Conservation (phyloP, 2,113 vertebrate species). For the Barbus barbus region DNA sequence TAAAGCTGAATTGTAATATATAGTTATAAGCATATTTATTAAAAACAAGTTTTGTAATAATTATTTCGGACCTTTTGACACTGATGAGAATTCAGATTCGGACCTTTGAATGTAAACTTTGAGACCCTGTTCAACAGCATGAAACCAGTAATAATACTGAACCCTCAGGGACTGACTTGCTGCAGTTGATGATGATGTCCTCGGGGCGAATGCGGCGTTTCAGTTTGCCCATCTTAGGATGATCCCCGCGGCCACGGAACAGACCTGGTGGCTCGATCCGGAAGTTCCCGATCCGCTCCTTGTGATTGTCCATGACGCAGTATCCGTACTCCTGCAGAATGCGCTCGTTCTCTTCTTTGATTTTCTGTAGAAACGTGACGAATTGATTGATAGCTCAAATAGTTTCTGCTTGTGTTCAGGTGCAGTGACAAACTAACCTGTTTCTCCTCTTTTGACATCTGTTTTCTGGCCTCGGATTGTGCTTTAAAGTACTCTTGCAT, state of each 20-base stretch:
- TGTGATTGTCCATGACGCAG: conserved; percentile 97
- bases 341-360: conserved; percentile 92
- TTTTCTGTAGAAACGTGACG: conserved; percentile 78
- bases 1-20: too few species aligned
- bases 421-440: conserved; percentile 71
- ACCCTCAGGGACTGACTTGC: conserved; percentile 83
- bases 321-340: conserved; percentile 87
- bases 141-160: not conserved
- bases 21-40: too few species aligned
- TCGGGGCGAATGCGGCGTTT: conserved; percentile 91
- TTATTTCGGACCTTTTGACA: too few species aligned
- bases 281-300: conserved; percentile 94
- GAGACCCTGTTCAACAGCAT: too few species aligned
- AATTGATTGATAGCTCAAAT: not conserved
- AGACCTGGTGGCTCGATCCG: conserved; percentile 94
- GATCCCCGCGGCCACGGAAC: conserved; percentile 92
- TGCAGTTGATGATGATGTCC: conserved; percentile 97
- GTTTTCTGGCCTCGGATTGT: conserved; percentile 91
- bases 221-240: conserved; percentile 97
- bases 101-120: too few species aligned
- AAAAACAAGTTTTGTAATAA: too few species aligned
- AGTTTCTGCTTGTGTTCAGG: too few species aligned
- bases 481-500: conserved; percentile 94
- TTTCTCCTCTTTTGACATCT: conserved; percentile 96
- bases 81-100: too few species aligned